phyloP scores from a whole-genome alignment of 2,113 vertebrate genomes.

The Chionomys nivalis region DNA sequence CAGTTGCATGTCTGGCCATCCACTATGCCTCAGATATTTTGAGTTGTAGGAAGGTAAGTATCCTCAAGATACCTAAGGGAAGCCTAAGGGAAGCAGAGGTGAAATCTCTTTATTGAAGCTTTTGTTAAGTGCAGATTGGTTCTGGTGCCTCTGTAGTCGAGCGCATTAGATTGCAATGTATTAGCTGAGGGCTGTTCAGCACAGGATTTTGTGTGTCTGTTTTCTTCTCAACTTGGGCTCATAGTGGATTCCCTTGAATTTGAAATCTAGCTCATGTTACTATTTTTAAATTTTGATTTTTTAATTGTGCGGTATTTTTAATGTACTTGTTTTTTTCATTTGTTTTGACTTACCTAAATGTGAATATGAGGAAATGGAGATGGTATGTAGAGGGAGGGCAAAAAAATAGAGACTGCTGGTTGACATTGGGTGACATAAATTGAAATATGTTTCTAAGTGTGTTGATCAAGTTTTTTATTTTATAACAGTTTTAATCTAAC shows the following conservation, averaged over 20 bases:
- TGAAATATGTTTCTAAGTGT: neutral
- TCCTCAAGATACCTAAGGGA: neutral
- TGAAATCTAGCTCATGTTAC: neutral
- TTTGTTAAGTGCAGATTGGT: neutral
- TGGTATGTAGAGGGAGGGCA: rapidly evolving
- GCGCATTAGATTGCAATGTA: rapidly evolving
- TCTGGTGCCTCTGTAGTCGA: neutral
- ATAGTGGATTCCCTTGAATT: neutral
- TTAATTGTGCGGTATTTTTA: neutral
- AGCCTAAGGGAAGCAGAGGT: neutral
- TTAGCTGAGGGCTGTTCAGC: neutral
- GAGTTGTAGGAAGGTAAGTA: conserved; percentile 15
- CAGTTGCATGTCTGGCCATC: neutral
- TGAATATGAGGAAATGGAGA: neutral
- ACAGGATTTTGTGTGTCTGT: neutral
- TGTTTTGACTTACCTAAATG: neutral
- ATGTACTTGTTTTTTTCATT: neutral
- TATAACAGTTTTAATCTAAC: neutral
- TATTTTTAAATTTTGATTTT: neutral
- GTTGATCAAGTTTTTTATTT: neutral
- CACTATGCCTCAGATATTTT: conserved; percentile 14
- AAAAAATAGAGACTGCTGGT: neutral
- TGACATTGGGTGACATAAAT: neutral
- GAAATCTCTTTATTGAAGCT: neutral
- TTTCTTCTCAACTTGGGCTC: neutral